These are phyloP conservation scores for Magallana nippona DNA, from an alignment of 2,888 invertebrate species.

Conservation along the genomic window DNA sequence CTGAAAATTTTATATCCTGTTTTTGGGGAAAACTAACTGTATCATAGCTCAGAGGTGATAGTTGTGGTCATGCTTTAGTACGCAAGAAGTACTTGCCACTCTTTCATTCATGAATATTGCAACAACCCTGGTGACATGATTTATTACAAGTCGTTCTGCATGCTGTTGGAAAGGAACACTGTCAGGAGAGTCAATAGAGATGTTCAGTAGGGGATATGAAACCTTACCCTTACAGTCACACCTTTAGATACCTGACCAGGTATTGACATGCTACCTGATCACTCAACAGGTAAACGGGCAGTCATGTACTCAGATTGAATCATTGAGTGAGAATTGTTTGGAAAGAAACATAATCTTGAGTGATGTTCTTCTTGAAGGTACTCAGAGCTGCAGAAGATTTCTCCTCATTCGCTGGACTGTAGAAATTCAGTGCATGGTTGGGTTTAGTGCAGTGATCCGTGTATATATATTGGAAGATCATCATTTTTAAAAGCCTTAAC, in stretches of 20 bases:
- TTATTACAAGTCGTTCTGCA: neutral
- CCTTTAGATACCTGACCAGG: constrained; percentile 16
- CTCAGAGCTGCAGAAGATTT: too few relatives aligned
- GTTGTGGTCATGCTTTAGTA: neutral
- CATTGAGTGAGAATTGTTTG: too few relatives aligned
- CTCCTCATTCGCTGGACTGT: too few relatives aligned
- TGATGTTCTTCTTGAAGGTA: too few relatives aligned
- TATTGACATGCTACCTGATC: neutral
- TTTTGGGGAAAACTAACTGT: too few relatives aligned
- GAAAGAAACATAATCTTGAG: neutral
- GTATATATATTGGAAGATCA: neutral
- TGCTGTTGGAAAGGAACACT: neutral
- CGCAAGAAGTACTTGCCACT: neutral
- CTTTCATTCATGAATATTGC: constrained; percentile 16
- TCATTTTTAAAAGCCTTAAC: neutral
- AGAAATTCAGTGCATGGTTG: too few relatives aligned
- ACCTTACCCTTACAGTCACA: neutral
- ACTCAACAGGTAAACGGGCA: neutral
- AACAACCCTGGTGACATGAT: constrained; percentile 12
- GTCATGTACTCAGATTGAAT: too few relatives aligned
- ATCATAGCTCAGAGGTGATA: neutral
- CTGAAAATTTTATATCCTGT: too few relatives aligned
- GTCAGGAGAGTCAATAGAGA: constrained; percentile 1
- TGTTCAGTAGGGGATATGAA: neutral
- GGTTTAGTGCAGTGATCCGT: neutral